A percentile compares a stretch with the other conserved stretches of the same genome.
These are phyloP conservation scores for Zosterops borbonicus DNA, from an alignment of 2,113 vertebrate species.

Conservation along the genomic window DNA sequence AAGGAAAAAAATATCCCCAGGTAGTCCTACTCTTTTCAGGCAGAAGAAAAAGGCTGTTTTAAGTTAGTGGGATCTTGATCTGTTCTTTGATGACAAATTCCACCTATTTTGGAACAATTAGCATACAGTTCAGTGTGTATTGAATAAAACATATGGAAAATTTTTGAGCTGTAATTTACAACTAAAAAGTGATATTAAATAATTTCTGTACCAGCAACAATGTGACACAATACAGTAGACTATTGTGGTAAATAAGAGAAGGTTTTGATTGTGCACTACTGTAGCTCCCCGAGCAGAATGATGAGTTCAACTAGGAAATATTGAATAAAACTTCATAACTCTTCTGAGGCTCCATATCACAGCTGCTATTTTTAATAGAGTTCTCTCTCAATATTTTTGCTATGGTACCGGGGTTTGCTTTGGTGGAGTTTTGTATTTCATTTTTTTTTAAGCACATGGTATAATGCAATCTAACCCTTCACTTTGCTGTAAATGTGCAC, in stretches of 20 bases:
- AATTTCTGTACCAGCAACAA: neutral
- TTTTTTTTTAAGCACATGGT: neutral
- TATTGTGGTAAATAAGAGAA: conserved; percentile 24
- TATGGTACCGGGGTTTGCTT: neutral
- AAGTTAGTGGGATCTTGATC: neutral
- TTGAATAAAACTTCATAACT: neutral
- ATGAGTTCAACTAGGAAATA: neutral
- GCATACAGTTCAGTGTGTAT: neutral
- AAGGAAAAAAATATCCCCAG: neutral
- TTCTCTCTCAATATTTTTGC: neutral
- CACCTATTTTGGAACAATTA: neutral
- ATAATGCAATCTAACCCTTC: neutral
- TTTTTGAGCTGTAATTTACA: conserved; percentile 12
- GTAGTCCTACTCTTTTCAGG: neutral
- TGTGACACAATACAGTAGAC: neutral
- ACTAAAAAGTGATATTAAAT: neutral
- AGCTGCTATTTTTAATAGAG: neutral
- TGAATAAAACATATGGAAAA: conserved; percentile 24
- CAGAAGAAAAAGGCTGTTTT: neutral
- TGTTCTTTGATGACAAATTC: conserved; percentile 19
- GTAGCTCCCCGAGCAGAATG: neutral
- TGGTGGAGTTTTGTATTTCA: neutral
- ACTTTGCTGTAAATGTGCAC: neutral
- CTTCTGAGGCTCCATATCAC: neutral
- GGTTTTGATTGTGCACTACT: neutral